Base-by-base conservation (phyloP, 2,113 vertebrate species). In the Pterocles orientalis region DNA sequence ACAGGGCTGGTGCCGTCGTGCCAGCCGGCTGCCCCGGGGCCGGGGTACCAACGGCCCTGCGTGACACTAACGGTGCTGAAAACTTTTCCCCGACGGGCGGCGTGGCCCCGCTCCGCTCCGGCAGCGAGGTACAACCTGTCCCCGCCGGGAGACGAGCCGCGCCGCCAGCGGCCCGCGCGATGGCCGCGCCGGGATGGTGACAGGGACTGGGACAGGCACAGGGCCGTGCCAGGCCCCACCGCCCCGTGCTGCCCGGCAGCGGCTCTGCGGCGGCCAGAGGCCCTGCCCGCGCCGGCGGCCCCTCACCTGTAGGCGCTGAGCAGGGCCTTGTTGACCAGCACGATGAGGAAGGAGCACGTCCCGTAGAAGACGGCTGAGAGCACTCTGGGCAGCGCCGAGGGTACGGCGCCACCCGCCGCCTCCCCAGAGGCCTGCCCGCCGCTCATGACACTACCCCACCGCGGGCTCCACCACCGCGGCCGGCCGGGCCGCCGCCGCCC, bases 261-360 rank as follows among this genome's bases (percentile, higher is more conserved):
- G 21, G 31, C 53, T 24, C 54, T 10, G 56, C 61, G 47, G 24
- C 16, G 10, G 48, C 75, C 48, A 47, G 41, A 29, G n/a, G 66
- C 66, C 56, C 45, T 14, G 47, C 36, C 34, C 18, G 14, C 34
- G 14, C 53, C 48, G 18, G 29, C 65, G 45, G 18, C 45, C 39
- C 47, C 98, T 97, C 96, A 99, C 99, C 99, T 98, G 98, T 98
- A 99, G 51, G 98, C 95, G 31, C 99, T 99, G 84, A 99, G 95
- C 89, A 99, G 98, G 10, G 97, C 94, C 97, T 99, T 99, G 97
- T 99, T 99, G 60, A 99, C 97, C 93, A 99, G 97, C 80, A 99
- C 98, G 24, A 99, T 98, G 5, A 99, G 86, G 83, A 99, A 98
- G 39, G 99, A 99, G 84, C 98, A 98, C 33, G 81, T 76, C 29